Evolutionary conservation across 2,113 vertebrate genomes (phyloP).

Genomic region (Cepphus grylle): DNA sequence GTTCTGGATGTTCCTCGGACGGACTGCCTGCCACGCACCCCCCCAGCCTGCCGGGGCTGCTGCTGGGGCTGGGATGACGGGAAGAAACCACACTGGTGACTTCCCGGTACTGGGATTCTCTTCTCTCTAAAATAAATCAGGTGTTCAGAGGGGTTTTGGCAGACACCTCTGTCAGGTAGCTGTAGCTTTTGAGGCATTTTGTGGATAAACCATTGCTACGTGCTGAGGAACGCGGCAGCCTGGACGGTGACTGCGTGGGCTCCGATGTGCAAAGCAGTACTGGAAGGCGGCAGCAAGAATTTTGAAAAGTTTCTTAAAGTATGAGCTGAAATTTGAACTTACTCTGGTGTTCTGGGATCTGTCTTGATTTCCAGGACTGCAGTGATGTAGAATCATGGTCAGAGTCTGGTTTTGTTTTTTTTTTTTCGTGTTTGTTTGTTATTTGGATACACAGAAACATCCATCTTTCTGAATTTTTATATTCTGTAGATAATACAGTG

Average conservation of each 20-base stretch:
- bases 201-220: not conserved
- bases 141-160: not conserved
- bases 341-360: not conserved
- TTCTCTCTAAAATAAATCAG: not conserved
- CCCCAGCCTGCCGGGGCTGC: not conserved
- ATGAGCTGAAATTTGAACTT: not conserved
- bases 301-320: not conserved
- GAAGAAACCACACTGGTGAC: not conserved
- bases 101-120: not conserved
- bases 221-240: not conserved
- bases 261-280: fast-evolving
- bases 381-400: not conserved
- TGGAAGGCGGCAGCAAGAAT: not conserved
- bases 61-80: not conserved
- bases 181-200: not conserved
- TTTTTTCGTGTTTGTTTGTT: not conserved
- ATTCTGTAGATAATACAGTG: not conserved
- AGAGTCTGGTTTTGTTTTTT: not conserved
- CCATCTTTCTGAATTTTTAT: not conserved
- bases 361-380: not conserved
- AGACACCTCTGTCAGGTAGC: not conserved
- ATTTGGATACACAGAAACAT: not conserved
- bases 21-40: no score
- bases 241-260: fast-evolving
- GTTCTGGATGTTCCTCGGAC: not conserved